Conservation (phyloP, 2,797 vertebrate genomes). For the Oreochromis grahami region DNA sequence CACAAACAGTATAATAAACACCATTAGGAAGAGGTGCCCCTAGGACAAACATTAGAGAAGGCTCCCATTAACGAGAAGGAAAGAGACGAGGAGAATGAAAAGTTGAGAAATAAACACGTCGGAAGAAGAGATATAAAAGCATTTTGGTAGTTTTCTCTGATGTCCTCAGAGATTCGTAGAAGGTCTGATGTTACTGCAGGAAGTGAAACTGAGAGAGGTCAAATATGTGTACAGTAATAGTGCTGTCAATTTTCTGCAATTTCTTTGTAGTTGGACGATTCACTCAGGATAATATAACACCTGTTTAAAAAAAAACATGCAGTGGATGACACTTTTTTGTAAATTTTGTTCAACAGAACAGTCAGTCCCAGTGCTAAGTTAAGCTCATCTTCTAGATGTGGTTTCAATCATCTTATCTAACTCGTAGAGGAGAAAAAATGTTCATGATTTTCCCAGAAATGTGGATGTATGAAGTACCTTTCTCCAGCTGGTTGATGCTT, state of each 20-base stretch:
- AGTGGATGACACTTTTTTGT: neutral
- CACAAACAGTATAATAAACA: neutral
- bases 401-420: neutral
- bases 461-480: neutral
- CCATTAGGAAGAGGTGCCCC: constrained; percentile 25
- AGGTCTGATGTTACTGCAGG: neutral
- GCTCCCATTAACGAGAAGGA: constrained; percentile 1
- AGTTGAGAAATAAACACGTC: constrained; percentile 4
- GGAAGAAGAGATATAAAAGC: constrained; percentile 13
- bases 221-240: neutral
- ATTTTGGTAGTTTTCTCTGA: constrained; percentile 15
- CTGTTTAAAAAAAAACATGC: neutral
- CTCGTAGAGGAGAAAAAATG: neutral
- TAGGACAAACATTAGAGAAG: neutral
- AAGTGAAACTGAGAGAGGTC: constrained; percentile 5
- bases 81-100: neutral
- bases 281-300: neutral
- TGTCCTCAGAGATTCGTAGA: neutral
- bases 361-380: neutral
- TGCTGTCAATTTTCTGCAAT: neutral
- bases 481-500: neutral
- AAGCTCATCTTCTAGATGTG: neutral
- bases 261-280: neutral
- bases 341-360: neutral
- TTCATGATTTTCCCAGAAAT: neutral